Conservation (phyloP, 2,797 vertebrate species). For the Steatocranus sp. region DNA sequence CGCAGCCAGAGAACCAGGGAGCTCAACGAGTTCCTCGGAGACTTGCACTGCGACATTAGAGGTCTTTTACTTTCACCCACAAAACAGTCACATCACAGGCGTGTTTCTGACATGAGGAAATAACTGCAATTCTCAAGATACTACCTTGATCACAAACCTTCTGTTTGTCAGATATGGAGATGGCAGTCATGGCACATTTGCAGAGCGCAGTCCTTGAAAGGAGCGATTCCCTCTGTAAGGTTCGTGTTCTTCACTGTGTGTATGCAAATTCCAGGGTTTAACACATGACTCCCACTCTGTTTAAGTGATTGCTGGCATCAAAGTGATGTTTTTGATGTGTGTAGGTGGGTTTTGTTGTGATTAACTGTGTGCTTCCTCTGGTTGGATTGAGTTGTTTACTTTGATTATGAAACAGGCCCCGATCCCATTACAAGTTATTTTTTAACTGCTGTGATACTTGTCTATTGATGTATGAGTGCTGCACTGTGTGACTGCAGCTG, state of each 20-base stretch:
- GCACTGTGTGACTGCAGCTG: neutral
- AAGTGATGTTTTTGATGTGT: neutral
- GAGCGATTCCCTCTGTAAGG: conserved; percentile 79
- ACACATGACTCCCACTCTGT: conserved; percentile 3
- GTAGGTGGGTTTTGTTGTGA: conserved; percentile 7
- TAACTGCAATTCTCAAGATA: neutral
- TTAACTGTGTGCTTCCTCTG: neutral
- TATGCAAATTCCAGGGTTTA: neutral
- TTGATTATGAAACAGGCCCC: conserved; percentile 7
- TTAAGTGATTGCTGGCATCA: neutral
- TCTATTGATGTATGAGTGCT: neutral
- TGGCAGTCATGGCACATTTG: conserved; percentile 88
- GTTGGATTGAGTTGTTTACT: neutral
- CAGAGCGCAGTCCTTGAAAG: conserved; percentile 84
- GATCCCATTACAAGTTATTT: neutral
- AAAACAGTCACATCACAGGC: neutral
- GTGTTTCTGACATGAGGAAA: neutral
- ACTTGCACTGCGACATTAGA: conserved; percentile 91
- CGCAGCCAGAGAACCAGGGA: conserved; percentile 89
- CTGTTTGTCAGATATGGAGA: conserved; percentile 82
- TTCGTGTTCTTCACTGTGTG: conserved; percentile 1
- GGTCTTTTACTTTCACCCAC: conserved; percentile 60
- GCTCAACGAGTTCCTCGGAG: conserved; percentile 88
- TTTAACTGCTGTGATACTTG: neutral
- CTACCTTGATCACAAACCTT: neutral